These are phyloP conservation scores for Heliconius hortense DNA, from an alignment of 2,888 invertebrate genomes.

Conservation along the genomic window DNA sequence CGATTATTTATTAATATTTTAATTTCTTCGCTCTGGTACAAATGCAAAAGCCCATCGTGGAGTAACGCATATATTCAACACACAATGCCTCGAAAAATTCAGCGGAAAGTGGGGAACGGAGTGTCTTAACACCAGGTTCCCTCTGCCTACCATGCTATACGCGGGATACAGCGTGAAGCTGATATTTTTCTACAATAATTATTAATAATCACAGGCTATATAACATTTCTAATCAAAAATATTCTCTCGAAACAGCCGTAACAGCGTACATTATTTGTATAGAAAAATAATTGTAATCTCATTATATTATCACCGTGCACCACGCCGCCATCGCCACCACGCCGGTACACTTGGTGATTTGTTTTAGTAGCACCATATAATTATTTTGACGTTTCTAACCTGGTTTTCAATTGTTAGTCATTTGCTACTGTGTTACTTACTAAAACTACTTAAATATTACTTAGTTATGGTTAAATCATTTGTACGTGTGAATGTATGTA, in stretches of 20 bases:
- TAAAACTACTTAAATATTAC: constrained; percentile 8
- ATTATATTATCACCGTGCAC: constrained; percentile 34
- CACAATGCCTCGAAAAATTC: no score
- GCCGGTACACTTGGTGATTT: constrained; percentile 19
- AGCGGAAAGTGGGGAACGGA: no score
- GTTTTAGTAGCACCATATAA: constrained; percentile 31
- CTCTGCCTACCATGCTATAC: no score
- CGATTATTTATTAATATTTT: no score
- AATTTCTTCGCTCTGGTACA: no score
- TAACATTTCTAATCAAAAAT: constrained; percentile 4
- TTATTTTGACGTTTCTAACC: constrained; percentile 65
- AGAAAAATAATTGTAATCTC: constrained; percentile 55
- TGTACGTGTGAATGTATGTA: not conserved
- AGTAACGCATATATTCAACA: no score
- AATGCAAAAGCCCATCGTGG: no score
- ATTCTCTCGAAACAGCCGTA: not conserved
- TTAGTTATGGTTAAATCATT: not conserved
- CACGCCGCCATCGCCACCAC: not conserved
- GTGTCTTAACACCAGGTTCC: no score
- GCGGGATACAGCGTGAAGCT: no score
- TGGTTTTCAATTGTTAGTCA: constrained; percentile 46
- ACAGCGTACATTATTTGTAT: constrained; percentile 52
- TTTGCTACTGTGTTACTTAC: constrained; percentile 42
- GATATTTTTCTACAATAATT: no score
- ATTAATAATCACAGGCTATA: not conserved